phyloP scores from a whole-genome alignment of 1,140 invertebrate species.

The Meloidogyne floridensis region DNA sequence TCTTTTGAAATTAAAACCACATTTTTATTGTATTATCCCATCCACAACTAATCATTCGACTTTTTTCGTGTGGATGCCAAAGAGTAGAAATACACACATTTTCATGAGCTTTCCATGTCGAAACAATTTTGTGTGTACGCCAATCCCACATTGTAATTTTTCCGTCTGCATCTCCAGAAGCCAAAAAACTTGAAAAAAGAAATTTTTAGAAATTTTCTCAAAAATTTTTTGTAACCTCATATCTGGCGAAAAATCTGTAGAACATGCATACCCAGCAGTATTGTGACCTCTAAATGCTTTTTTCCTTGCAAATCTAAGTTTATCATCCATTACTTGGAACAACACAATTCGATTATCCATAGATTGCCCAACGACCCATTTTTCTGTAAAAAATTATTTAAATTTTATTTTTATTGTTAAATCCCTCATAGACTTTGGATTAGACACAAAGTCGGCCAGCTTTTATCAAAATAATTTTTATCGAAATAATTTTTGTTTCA shows the following conservation, averaged over 20 bases:
- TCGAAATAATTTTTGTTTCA: too few relatives aligned
- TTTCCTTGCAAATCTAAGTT: slow-evolving; percentile 85
- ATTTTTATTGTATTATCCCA: slow-evolving; percentile 98
- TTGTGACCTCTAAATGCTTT: slow-evolving; percentile 98
- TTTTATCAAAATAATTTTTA: too few relatives aligned
- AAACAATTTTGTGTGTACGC: slow-evolving; percentile 83
- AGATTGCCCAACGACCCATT: slow-evolving; percentile 97
- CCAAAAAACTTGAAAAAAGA: slow-evolving; percentile 79
- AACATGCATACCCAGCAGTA: slow-evolving; percentile 96
- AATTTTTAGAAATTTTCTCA: background rate
- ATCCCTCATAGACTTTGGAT: too few relatives aligned
- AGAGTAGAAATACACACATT: slow-evolving; percentile 88
- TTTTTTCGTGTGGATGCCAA: slow-evolving; percentile 99
- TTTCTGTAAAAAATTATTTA: slow-evolving; percentile 68
- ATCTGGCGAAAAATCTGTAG: slow-evolving; percentile 94
- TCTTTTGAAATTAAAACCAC: slow-evolving; percentile 78
- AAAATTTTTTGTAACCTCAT: slow-evolving; percentile 76
- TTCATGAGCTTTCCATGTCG: slow-evolving; percentile 98
- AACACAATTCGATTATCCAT: slow-evolving; percentile 99
- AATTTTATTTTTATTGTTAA: background rate
- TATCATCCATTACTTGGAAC: slow-evolving; percentile 86
- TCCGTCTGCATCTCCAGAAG: slow-evolving; percentile 98
- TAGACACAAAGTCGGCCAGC: too few relatives aligned
- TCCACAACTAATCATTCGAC: slow-evolving; percentile 81
- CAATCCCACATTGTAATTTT: slow-evolving; percentile 99